Evolutionary conservation across 1,140 invertebrate genomes (phyloP).

Genomic region (Papilio polytes): DNA sequence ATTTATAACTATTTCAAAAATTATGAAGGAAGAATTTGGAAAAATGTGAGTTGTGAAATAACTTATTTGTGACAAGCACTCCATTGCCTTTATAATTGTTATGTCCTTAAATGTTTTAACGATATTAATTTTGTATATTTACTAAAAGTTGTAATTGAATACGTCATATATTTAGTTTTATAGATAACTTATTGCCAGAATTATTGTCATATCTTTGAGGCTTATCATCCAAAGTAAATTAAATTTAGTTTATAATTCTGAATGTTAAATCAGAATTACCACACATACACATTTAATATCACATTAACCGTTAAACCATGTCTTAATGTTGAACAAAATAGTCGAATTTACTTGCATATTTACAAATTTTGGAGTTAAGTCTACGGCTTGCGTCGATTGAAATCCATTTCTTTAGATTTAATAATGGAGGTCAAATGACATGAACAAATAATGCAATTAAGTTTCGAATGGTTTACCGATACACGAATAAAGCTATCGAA

Average conservation of each 20-base stretch:
- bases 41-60: no score
- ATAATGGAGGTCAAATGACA: not conserved
- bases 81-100: no score
- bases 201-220: no score
- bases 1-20: no score
- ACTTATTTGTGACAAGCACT: not conserved
- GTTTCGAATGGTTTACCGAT: not conserved
- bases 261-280: not conserved
- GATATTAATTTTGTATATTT: not conserved
- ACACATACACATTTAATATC: not conserved
- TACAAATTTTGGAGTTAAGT: not conserved
- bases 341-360: not conserved
- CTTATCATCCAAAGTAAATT: no score
- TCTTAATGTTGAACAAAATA: not conserved
- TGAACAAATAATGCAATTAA: constrained; percentile 30
- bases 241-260: no score
- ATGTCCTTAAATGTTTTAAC: not conserved
- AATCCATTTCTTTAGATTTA: not conserved
- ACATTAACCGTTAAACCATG: not conserved
- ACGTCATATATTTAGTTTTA: no score
- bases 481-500: constrained; percentile 39
- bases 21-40: no score
- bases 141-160: no score
- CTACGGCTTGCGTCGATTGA: not conserved
- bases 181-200: no score